Evolutionary conservation across 2,113 vertebrate genomes (phyloP).

Genomic region (Tragulus kanchil): DNA sequence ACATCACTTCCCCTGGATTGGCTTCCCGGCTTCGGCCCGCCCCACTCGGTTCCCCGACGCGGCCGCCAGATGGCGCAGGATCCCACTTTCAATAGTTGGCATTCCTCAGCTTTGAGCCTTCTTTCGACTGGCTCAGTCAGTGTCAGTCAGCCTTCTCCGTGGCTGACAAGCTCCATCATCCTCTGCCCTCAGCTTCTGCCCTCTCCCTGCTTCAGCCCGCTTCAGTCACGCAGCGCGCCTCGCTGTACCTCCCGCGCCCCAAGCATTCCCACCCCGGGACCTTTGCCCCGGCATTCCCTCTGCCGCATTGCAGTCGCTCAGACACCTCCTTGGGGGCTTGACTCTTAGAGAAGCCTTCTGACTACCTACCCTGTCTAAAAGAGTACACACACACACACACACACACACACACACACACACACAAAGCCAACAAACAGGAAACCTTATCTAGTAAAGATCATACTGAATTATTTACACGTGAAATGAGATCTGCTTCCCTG

Average conservation of each 20-base stretch:
- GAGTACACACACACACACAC: not conserved
- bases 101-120: not conserved
- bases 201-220: not conserved
- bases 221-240: not conserved
- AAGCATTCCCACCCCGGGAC: not conserved
- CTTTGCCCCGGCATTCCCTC: not conserved
- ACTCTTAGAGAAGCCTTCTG: not conserved
- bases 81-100: accelerated
- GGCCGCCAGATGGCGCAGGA: not conserved
- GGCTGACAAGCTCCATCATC: not conserved
- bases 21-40: accelerated
- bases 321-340: not conserved
- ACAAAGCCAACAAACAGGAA: not conserved
- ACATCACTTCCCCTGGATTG: not conserved
- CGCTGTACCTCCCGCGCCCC: accelerated
- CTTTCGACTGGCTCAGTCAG: not conserved
- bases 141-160: accelerated
- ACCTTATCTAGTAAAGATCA: not conserved
- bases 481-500: not conserved
- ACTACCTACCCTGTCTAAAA: not conserved
- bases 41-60: accelerated
- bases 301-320: not conserved
- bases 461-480: not conserved
- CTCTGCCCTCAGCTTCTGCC: not conserved
- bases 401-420: not conserved